Evolutionary conservation across 92 coral and sea anemone species (phyloP), one percentile per base, ranked within the genome.

Genomic region (Porites lobata): DNA sequence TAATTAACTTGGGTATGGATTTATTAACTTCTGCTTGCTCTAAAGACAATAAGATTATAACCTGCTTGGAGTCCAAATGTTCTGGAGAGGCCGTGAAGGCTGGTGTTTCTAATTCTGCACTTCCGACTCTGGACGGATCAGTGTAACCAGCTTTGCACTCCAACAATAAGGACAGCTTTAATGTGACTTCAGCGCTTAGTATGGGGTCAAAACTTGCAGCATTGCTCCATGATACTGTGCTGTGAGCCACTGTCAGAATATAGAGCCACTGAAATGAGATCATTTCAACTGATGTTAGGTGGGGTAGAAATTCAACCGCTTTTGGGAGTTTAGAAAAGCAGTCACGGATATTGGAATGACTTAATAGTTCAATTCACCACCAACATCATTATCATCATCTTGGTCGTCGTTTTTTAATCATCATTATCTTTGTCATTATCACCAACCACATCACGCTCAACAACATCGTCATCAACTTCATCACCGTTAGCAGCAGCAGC

Each of bases 181-280:
- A 89, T 9, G 98, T 91, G 21, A 96, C 91, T 90, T 96, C 99
- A 59, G 96, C 98, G 29, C 96, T 88, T 21, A 96, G 77, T 51
- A 92, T 72, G 15, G 99, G 99, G 76, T 96, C 99, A 76, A 94
- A 90, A 58, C 90, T 87, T 51, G 98, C 88, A 38, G 95, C 95
- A 54, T 88, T 89, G 73, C 98, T 96, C 99, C 99, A 96, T 10
- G 96, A 96, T 65, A 96, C 82, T 19, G 96, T 98, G 6, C 86
- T 87, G 88, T 96, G 96, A 4, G 90, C 94, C 9, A 94, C 95
- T 51, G 94, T 91, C 53, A 95, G 92, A 61, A 95, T 72, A 72
- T 93, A 94, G 69, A 96, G 65, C 96, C 98, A 96, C 99, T 96
- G 93, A 57, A 90, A 90, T 1, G 50, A 10, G 61, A 56, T 56